Base-by-base conservation (phyloP, 2,113 vertebrate species). In the Hemiscyllium ocellatum region DNA sequence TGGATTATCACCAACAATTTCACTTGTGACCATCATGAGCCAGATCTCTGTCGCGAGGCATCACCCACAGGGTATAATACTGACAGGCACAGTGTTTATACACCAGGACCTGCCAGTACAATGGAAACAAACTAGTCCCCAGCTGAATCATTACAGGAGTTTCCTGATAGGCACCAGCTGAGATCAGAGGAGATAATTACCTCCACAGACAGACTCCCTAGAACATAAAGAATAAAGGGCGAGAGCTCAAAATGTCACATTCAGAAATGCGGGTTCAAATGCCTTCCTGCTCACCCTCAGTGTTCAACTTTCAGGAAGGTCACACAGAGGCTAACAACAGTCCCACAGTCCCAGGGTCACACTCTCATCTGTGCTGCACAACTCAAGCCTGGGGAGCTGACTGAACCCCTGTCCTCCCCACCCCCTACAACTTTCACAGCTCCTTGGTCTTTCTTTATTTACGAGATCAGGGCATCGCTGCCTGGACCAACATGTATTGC, bases 91-190 rank as follows among this genome's bases (percentile, higher is more conserved):
- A 66, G 61, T 93, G 89, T 93, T 68, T 93, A 29, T 93, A 93
- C 89, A 93, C 89, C n/a, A 37, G 89, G 56, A 61, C 89, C 61
- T 91, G 56, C 61, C 13, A 33, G 37, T 66, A 19, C 61, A 93
- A 93, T 93, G 89, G 89, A 93, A 93, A 93, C 61, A 93, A 66
- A 93, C 89, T 66, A 19, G 89, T 93, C 89, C 87, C 89, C 61
- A 68, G 61, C 89, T 93, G 89, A 93, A 93, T 93, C 61, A 93
- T 93, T 93, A 93, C 33, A 93, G 89, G 37, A n/a, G 66, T 61
- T 66, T 93, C 89, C 89, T 7, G 20, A 66, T 68, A 42, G 89
- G 61, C 66, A 93, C 89, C 89, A 93, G 89, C 89, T 93, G 89
- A 95, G 94, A 70, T 95, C 68, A 95, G 94, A 95, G 69, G 19